phyloP scores from a whole-genome alignment of 53 echinoderm and acorn worm species.

The Apostichopus leukothele region DNA sequence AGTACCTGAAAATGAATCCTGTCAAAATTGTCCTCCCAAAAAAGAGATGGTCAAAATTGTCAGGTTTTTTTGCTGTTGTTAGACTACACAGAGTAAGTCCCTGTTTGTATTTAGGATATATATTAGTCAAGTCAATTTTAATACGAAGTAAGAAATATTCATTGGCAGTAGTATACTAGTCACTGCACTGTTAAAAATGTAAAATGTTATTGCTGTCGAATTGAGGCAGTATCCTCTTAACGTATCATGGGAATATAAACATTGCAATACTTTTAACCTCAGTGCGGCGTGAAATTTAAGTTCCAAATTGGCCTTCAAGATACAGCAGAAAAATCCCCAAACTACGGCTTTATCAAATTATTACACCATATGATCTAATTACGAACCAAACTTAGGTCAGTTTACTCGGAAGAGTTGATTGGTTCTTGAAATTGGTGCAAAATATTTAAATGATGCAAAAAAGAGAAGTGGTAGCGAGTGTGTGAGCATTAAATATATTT shows the following conservation, averaged over 20 bases:
- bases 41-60: too few species aligned
- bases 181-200: too few species aligned
- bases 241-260: background rate
- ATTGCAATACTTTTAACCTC: background rate
- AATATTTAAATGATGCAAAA: background rate
- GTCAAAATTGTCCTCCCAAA: too few species aligned
- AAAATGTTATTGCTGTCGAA: too few species aligned
- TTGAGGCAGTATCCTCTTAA: background rate
- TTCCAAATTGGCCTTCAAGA: background rate
- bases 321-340: background rate
- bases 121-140: too few species aligned
- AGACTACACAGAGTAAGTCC: too few species aligned
- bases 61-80: too few species aligned
- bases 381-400: background rate
- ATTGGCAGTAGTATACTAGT: too few species aligned
- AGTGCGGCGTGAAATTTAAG: background rate
- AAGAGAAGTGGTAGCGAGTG: background rate
- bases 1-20: too few species aligned
- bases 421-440: background rate
- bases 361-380: background rate
- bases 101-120: too few species aligned
- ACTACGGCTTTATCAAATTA: background rate
- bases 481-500: too few species aligned
- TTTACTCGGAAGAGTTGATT: background rate
- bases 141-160: too few species aligned